phyloP scores from a whole-genome alignment of 2,888 invertebrate species.

The Brachypterus glaber region DNA sequence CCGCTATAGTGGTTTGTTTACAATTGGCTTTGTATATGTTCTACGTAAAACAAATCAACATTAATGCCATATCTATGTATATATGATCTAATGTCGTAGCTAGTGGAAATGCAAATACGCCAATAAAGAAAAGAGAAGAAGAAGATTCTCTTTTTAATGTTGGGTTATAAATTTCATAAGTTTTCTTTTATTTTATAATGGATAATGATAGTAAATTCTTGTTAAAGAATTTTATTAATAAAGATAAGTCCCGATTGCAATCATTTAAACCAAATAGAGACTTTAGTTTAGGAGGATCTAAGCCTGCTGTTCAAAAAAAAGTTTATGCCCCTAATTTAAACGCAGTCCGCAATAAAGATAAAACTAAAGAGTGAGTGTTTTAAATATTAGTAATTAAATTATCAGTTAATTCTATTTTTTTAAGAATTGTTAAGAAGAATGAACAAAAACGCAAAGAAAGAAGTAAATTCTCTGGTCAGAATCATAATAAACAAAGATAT shows the following conservation, averaged over 20 bases:
- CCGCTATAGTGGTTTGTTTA: too few relatives aligned
- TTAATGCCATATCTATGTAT: too few relatives aligned
- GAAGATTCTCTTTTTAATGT: too few relatives aligned
- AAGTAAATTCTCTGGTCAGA: slow-evolving; percentile 10
- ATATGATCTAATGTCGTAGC: too few relatives aligned
- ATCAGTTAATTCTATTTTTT: slow-evolving; percentile 11
- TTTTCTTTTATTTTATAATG: too few relatives aligned
- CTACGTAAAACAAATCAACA: too few relatives aligned
- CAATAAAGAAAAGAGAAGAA: too few relatives aligned
- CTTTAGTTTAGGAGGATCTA: slow-evolving; percentile 34
- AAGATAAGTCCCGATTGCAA: slow-evolving; percentile 24
- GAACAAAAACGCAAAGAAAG: slow-evolving; percentile 19
- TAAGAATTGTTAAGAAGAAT: slow-evolving; percentile 19
- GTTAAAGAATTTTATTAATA: slow-evolving; percentile 5
- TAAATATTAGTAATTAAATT: not conserved
- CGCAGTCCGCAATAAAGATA: slow-evolving; percentile 33
- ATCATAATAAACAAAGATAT: slow-evolving; percentile 19
- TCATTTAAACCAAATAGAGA: slow-evolving; percentile 34
- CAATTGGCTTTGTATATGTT: too few relatives aligned
- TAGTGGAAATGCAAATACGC: too few relatives aligned
- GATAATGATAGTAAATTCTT: too few relatives aligned
- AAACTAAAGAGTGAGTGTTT: slow-evolving; percentile 27
- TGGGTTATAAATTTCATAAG: too few relatives aligned
- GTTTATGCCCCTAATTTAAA: slow-evolving; percentile 36
- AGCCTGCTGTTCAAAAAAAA: slow-evolving; percentile 33